These are phyloP conservation scores for Chrysodeixis includens DNA, from an alignment of 2,888 invertebrate genomes.

Conservation along the genomic window DNA sequence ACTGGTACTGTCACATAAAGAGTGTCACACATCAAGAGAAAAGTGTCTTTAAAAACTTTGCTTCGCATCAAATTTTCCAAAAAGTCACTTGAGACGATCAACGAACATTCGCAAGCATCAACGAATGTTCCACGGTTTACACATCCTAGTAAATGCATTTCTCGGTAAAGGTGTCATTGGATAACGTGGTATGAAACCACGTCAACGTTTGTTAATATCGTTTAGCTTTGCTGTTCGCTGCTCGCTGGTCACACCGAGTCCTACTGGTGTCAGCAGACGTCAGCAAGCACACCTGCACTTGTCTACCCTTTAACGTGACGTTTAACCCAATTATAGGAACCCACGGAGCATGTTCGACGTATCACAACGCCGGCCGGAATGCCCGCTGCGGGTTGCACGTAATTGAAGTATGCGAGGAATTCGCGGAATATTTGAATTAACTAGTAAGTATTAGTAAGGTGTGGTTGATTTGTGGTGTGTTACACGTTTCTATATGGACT, in stretches of 20 bases:
- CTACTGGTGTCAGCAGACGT: not conserved
- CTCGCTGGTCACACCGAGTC: not conserved
- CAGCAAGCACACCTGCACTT: constrained; percentile 21
- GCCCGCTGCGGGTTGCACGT: constrained; percentile 15
- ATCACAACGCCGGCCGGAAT: constrained; percentile 12
- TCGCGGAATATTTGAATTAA: constrained; percentile 28
- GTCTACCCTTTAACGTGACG: constrained; percentile 18
- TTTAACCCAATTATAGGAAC: constrained; percentile 23
- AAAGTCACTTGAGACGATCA: no score
- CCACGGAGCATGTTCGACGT: constrained; percentile 13
- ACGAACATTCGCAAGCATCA: no score
- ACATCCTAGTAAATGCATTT: no score
- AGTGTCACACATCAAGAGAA: not conserved
- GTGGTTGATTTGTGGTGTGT: constrained; percentile 36
- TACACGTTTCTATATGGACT: constrained; percentile 1
- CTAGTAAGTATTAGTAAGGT: constrained; percentile 37
- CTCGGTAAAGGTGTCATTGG: no score
- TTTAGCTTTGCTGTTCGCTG: no score
- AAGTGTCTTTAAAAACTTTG: not conserved
- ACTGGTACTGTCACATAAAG: not conserved
- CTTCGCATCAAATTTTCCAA: no score
- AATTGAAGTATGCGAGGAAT: constrained; percentile 37
- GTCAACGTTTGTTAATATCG: no score
- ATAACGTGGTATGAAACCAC: no score
- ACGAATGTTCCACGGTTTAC: no score